Evolutionary conservation across 2,888 invertebrate genomes (phyloP), one percentile per base, ranked within the genome.

Genomic region (Heterodera filipjevi): DNA sequence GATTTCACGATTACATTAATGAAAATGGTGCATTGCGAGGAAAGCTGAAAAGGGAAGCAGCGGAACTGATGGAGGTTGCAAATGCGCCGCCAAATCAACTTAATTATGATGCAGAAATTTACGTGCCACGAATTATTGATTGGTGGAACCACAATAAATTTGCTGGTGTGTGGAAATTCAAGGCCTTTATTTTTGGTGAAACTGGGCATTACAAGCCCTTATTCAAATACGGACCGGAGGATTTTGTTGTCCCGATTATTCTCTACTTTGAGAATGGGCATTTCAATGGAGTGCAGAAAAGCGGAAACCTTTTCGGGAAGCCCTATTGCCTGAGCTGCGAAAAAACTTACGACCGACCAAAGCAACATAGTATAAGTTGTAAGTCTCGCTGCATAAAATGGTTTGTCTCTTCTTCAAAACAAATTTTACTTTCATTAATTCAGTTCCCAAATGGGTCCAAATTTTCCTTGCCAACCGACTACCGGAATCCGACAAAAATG

Each of bases 201-300:
- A 27, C 10, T n/a, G n/a, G n/a, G n/a, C n/a, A n/a, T n/a, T n/a
- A n/a, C n/a, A n/a, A n/a, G n/a, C n/a, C n/a, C n/a, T n/a, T 71
- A 10, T 71, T 46, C 6, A 71, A 71, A 71, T 71, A 30, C 27
- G 71, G 71, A 10, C 71, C 71, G n/a, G 71, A 71, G 10, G 46
- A 46, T 1, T 71, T 27, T 32, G 71, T 32, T 30, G 46, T 46
- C 10, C 30, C 71, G 32, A 71, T 71, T 30, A 71, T 71, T 71
- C 6, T 71, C 10, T 71, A 71, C 46, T 71, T 30, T 71, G 53
- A 71, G 10, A 27, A n/a, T 27, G 46, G 46, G 22, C 71, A 71
- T 71, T 71, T 71, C 27, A 46, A 71, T 30, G 71, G 30, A 32
- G 32, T 70, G 16, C 70, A 70, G 22, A 70, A 70, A 70, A 70